Evolutionary conservation across 30 jellyfish, hydroid and myxozoan species (phyloP).

Genomic region (Hydractinia echinata): DNA sequence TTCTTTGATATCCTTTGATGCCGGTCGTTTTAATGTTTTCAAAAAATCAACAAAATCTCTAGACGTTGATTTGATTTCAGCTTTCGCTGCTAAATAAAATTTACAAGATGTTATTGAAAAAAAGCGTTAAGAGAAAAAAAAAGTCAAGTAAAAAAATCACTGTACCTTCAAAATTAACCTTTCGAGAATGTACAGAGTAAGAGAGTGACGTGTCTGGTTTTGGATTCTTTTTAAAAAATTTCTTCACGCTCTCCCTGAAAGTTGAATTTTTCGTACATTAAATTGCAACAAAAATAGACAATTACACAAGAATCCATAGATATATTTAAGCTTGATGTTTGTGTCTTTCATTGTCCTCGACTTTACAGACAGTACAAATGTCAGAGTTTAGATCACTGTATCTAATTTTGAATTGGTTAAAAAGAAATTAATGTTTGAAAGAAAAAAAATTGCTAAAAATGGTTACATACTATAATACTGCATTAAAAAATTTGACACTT

Average conservation of each 20-base stretch:
- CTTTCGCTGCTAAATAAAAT: constrained; percentile 42
- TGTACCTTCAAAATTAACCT: constrained; percentile 18
- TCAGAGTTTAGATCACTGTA: too few relatives aligned
- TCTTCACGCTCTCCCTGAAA: constrained; percentile 88
- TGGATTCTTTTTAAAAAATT: constrained; percentile 81
- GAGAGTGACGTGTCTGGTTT: constrained; percentile 36
- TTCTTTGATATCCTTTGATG: constrained; percentile 89
- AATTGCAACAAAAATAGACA: background rate
- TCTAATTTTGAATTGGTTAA: too few relatives aligned
- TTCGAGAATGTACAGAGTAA: background rate
- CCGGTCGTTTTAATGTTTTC: constrained; percentile 89
- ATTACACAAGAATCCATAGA: background rate
- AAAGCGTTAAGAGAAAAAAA: background rate
- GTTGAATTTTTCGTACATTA: background rate
- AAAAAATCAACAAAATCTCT: constrained; percentile 89
- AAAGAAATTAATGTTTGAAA: too few relatives aligned
- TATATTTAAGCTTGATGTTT: background rate
- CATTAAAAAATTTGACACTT: too few relatives aligned
- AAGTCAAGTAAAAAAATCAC: background rate
- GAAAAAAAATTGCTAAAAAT: too few relatives aligned
- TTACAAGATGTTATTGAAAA: background rate
- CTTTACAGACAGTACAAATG: too few relatives aligned
- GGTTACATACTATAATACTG: too few relatives aligned
- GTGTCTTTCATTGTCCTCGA: too few relatives aligned
- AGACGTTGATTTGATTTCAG: constrained; percentile 76